Conservation (phyloP, 2,888 invertebrate genomes). For the Torymus aiolomorphi region DNA sequence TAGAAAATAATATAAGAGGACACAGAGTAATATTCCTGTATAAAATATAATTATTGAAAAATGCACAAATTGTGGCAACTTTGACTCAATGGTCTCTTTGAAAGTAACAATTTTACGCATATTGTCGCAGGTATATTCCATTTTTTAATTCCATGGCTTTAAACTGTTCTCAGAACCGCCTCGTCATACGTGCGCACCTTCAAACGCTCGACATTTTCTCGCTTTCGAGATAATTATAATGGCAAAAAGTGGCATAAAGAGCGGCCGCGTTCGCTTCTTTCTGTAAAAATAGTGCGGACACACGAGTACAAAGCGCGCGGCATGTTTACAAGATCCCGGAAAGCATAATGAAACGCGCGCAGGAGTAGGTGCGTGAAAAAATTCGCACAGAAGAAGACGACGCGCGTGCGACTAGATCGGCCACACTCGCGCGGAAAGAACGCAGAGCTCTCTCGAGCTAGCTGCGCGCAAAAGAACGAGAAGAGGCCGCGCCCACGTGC, state of each 20-base stretch:
- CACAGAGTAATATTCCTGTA: too few species aligned
- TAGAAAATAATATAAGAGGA: background rate
- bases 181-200: background rate
- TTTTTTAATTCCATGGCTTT: too few species aligned
- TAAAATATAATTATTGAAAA: too few species aligned
- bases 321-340: constrained; percentile 47
- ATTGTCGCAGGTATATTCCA: background rate
- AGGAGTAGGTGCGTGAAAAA: constrained; percentile 58
- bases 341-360: constrained; percentile 57
- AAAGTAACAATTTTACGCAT: background rate
- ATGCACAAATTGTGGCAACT: too few species aligned
- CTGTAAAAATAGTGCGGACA: constrained; percentile 7
- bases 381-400: constrained; percentile 56
- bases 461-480: constrained; percentile 14
- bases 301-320: constrained; percentile 12
- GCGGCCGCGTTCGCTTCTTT: background rate
- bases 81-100: too few species aligned
- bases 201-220: constrained; percentile 29
- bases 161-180: constrained; percentile 1
- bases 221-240: constrained; percentile 20
- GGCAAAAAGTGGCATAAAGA: constrained; percentile 10
- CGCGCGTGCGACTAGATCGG: constrained; percentile 42
- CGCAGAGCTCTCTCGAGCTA: background rate
- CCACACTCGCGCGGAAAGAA: constrained; percentile 10
- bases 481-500: constrained; percentile 16